Conservation (phyloP, 2,113 vertebrate species). For the Telmatochromis bifrenatus region DNA sequence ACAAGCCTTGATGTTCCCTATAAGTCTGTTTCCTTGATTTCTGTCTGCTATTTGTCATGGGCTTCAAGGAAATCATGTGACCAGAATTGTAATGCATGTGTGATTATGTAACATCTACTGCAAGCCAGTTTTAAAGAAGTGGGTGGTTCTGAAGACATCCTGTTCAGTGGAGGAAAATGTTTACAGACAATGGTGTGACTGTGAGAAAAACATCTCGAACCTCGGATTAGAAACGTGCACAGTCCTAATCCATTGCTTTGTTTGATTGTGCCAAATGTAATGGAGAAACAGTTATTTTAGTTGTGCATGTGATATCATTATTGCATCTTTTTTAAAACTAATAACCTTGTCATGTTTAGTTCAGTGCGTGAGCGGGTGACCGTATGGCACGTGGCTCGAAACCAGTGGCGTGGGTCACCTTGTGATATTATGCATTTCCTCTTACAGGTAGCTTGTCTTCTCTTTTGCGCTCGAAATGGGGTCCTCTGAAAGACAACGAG, state of each 20-base stretch:
- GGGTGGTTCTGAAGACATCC: not conserved
- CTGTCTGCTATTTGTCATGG: not conserved
- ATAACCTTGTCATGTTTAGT: not conserved
- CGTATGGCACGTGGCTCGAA: not conserved
- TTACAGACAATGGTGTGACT: not conserved
- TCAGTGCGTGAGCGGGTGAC: not conserved
- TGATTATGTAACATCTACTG: slow-evolving; percentile 8
- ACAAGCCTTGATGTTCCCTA: not conserved
- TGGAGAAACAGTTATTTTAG: not conserved
- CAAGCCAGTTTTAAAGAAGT: not conserved
- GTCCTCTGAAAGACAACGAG: slow-evolving; percentile 89
- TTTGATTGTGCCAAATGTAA: not conserved
- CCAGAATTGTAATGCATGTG: not conserved
- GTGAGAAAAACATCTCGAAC: not conserved
- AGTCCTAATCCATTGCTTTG: not conserved
- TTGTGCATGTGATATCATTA: not conserved
- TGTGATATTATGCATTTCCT: not conserved
- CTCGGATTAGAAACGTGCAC: not conserved
- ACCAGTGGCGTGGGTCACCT: not conserved
- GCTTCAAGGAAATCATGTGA: not conserved
- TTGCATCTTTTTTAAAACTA: not conserved
- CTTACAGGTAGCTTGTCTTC: slow-evolving; percentile 84
- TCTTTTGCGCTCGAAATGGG: slow-evolving; percentile 87
- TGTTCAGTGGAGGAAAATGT: not conserved
- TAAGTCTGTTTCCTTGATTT: not conserved